Base-by-base conservation (phyloP, 2,797 vertebrate genomes). In the Acanthornis magna region DNA sequence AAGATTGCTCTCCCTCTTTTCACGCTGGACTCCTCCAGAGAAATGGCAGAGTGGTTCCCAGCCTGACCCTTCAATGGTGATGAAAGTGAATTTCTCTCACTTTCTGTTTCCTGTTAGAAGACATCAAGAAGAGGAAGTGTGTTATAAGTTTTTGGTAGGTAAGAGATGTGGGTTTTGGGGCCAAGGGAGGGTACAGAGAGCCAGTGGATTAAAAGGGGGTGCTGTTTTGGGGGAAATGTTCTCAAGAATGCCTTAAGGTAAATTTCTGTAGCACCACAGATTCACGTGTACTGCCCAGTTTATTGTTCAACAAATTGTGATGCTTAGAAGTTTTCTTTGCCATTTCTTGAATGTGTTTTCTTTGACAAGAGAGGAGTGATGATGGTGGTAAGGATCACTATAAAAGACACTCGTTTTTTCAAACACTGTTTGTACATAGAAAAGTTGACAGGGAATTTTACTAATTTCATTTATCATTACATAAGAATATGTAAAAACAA, bases 91-190 rank as follows among this genome's bases (percentile, higher is more conserved):
- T 86, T 97, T 97, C 92, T 96, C 92, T 97, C 97, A 67, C 74
- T 96, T 97, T 97, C 97, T 68, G 77, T 77, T 97, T 98, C 97
- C 98, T 98, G 95, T 98, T 97, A 73, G 92, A 95, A 98, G 90
- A 98, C 77, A 98, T 93, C 81, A 96, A 97, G 50, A 55, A 36
- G 92, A 86, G 70, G 65, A 91, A 87, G 55, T 75, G 38, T 85
- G 81, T 97, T 97, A 95, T 95, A 97, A 96, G 83, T 91, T 97
- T 95, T 88, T 94, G 77, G 88, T 88, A 75, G 80, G 83, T 96
- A 97, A 95, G 92, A 96, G 89, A 88, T 92, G 71, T 85, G 83
- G 11, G n/a, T 57, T 96, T 93, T 48, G 40, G 32, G 47, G 20
- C 22, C 36, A 71, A 67, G 50, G 81, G 63, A 89, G 50, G 4